A percentile compares a stretch with the other conserved stretches of the same genome.
These are phyloP conservation scores for Greenwoodochromis staneri DNA, from an alignment of 2,113 vertebrate species.

Conservation along the genomic window DNA sequence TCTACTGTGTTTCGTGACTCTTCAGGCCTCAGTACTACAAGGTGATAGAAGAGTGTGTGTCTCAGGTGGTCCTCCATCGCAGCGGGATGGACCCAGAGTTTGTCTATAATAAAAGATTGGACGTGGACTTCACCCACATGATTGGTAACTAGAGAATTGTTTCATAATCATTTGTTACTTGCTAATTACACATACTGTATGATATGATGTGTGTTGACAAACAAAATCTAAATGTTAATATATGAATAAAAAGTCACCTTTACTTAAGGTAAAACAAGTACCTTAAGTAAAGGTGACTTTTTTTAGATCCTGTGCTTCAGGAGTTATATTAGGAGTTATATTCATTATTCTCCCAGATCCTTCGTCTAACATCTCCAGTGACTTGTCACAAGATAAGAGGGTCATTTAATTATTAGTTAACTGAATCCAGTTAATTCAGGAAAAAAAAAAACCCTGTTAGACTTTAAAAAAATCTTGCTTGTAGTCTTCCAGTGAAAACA, in stretches of 20 bases:
- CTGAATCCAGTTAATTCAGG: not conserved
- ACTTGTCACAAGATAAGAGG: not conserved
- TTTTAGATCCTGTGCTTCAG: not conserved
- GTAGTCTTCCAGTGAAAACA: not conserved
- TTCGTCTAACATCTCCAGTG: not conserved
- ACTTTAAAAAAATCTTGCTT: not conserved
- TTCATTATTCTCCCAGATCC: not conserved
- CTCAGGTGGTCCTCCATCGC: constrained; percentile 91
- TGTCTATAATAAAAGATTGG: constrained; percentile 84
- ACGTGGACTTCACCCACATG: constrained; percentile 88
- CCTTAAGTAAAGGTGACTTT: not conserved
- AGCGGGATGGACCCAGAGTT: constrained; percentile 95
- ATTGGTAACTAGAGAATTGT: constrained; percentile 73
- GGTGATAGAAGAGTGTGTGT: constrained; percentile 92
- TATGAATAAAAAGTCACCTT: constrained; percentile 2
- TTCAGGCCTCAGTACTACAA: constrained; percentile 95
- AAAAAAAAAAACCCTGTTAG: not conserved
- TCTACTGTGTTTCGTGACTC: constrained; percentile 32
- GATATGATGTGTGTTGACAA: not conserved
- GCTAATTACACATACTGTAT: not conserved
- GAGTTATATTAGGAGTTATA: not conserved
- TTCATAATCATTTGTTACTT: not conserved
- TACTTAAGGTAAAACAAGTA: not conserved
- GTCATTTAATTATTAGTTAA: not conserved
- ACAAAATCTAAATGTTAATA: not conserved